Conservation (phyloP, 2,888 invertebrate genomes). For the Drosophila pseudotalamancana region DNA sequence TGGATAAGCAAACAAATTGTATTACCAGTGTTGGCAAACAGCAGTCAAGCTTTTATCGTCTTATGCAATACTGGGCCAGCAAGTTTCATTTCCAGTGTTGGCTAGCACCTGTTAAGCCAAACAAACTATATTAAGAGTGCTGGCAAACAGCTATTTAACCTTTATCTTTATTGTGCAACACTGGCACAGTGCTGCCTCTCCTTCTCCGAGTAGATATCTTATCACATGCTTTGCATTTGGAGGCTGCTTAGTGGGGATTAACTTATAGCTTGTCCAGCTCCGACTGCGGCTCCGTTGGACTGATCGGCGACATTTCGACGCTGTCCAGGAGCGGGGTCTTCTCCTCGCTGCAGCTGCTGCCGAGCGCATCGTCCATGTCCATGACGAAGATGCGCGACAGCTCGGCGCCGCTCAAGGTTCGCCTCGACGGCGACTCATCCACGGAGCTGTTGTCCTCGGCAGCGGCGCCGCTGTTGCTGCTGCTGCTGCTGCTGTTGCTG, state of each 20-base stretch:
- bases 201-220: constrained; percentile 51
- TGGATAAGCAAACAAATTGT: no score
- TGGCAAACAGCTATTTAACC: no score
- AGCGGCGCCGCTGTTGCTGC: constrained; percentile 47
- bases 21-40: no score
- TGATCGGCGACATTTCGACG: constrained; percentile 84
- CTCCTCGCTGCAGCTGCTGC: constrained; percentile 83
- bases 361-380: constrained; percentile 79
- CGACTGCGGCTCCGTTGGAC: constrained; percentile 81
- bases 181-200: no score
- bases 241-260: constrained; percentile 42
- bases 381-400: constrained; percentile 80
- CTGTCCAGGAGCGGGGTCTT: constrained; percentile 84
- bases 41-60: no score
- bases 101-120: no score
- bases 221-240: constrained; percentile 78
- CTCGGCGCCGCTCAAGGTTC: constrained; percentile 78
- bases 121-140: no score
- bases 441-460: constrained; percentile 77
- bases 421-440: constrained; percentile 81
- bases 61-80: no score
- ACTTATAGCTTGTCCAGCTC: constrained; percentile 73
- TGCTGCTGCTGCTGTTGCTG: constrained; percentile 52
- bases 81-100: no score
- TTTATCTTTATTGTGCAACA: no score